Percentiles rank a stretch among this genome's conserved stretches.
These are phyloP conservation scores for Schizotus pectinicornis DNA, from an alignment of 2,888 invertebrate species.

Conservation along the genomic window DNA sequence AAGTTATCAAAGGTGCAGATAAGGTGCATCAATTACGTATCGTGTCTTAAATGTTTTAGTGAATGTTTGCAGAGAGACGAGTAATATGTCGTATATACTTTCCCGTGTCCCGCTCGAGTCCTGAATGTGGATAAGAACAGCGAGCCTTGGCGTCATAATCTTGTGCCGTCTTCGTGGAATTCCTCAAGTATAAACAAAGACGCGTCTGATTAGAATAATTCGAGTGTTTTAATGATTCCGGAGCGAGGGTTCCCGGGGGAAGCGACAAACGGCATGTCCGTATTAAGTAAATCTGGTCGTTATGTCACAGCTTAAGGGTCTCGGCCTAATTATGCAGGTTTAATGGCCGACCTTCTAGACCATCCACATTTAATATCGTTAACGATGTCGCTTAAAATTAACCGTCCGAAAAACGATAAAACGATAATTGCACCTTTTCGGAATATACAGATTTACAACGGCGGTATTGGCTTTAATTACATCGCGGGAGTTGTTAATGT, in stretches of 20 bases:
- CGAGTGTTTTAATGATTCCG: conserved; percentile 13
- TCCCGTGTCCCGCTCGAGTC: background rate
- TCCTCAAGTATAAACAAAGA: conserved; percentile 7
- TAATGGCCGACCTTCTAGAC: conserved; percentile 37
- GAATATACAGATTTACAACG: conserved; percentile 8
- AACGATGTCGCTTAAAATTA: conserved; percentile 20
- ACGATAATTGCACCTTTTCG: conserved; percentile 18
- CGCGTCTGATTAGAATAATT: conserved; percentile 12
- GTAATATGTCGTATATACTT: too few species aligned
- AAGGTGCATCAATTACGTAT: too few species aligned
- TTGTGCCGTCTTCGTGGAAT: conserved; percentile 1
- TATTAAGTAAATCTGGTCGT: conserved; percentile 32
- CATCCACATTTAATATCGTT: conserved; percentile 30
- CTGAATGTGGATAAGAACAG: conserved; percentile 9
- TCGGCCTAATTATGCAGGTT: conserved; percentile 41
- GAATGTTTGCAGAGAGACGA: too few species aligned
- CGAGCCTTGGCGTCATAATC: conserved; percentile 11
- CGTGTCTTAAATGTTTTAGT: too few species aligned
- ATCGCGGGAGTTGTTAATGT: conserved; percentile 12
- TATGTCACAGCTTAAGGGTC: conserved; percentile 36
- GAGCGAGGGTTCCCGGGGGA: conserved; percentile 12
- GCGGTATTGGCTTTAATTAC: conserved; percentile 10
- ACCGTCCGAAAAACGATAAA: conserved; percentile 25
- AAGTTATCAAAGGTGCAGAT: too few species aligned
- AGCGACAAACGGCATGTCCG: conserved; percentile 26